Conservation (phyloP, 1,140 invertebrate genomes). For the Magallana gigas region DNA sequence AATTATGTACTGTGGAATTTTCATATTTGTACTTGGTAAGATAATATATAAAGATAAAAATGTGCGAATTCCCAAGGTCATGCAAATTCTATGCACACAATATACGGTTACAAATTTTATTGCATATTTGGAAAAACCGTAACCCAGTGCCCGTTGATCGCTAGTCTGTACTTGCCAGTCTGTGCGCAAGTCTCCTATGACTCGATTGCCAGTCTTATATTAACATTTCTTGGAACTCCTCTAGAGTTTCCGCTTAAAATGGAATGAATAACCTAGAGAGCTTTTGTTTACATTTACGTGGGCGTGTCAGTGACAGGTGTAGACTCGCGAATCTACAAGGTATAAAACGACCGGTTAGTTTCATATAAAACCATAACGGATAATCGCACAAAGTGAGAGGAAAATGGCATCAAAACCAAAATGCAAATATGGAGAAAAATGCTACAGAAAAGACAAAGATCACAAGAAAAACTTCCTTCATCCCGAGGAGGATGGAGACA, state of each 20-base stretch:
- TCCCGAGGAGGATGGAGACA: constrained; percentile 58
- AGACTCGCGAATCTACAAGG: neutral
- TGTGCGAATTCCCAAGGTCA: too few species aligned
- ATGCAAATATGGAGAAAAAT: constrained; percentile 74
- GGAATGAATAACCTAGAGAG: constrained; percentile 9
- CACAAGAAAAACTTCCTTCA: constrained; percentile 68
- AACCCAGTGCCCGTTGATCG: too few species aligned
- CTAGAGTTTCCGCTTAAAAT: neutral
- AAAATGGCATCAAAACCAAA: constrained; percentile 60
- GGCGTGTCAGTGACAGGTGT: neutral
- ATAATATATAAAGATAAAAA: too few species aligned
- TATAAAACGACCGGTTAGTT: neutral
- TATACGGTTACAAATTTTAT: too few species aligned
- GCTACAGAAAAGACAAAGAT: constrained; percentile 69
- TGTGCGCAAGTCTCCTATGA: neutral
- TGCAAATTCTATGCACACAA: too few species aligned
- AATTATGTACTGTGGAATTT: too few species aligned
- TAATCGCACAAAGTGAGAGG: neutral
- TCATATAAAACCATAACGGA: neutral
- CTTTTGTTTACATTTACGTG: neutral
- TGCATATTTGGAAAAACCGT: too few species aligned
- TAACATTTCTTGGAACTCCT: neutral
- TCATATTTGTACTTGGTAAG: too few species aligned
- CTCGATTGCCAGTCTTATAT: neutral
- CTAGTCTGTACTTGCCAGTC: neutral